Conservation (phyloP, 1,140 invertebrate species). For the Caenorhabditis brenneri region DNA sequence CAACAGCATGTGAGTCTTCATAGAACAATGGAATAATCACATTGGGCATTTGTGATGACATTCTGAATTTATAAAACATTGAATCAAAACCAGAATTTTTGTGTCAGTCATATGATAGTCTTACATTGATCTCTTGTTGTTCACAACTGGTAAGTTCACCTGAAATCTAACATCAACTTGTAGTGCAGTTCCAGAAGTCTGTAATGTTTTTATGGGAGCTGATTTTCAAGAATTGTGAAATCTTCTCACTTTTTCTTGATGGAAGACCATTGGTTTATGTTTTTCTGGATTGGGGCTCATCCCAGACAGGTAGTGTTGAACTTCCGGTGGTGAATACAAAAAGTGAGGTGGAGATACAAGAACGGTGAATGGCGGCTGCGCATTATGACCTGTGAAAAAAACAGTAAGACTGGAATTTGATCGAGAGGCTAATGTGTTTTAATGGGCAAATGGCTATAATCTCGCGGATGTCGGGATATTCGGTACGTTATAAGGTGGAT, state of each 20-base stretch:
- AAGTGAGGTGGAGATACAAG: slow-evolving; percentile 51
- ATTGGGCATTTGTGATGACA: slow-evolving; percentile 19
- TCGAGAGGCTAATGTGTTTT: neutral
- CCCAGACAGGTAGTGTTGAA: slow-evolving; percentile 25
- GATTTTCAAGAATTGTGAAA: neutral
- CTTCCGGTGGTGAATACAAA: slow-evolving; percentile 46
- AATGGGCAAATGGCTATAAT: neutral
- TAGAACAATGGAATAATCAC: neutral
- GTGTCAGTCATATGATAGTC: neutral
- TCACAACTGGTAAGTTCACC: slow-evolving; percentile 47
- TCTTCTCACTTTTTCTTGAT: slow-evolving; percentile 47
- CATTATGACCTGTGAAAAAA: slow-evolving; percentile 20
- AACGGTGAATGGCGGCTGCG: slow-evolving; percentile 50
- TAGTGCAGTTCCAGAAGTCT: slow-evolving; percentile 47
- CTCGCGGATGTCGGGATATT: neutral
- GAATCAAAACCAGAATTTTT: neutral
- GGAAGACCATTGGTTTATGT: slow-evolving; percentile 49
- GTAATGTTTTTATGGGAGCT: neutral
- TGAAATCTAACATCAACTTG: slow-evolving; percentile 49
- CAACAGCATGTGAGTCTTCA: neutral
- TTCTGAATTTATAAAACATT: slow-evolving; percentile 1
- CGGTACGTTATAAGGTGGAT: neutral
- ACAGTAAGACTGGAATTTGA: neutral
- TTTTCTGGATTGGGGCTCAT: slow-evolving; percentile 39
- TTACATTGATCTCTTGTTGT: neutral